Base-by-base conservation (phyloP, 2,888 invertebrate genomes). In the Caprella mutica region DNA sequence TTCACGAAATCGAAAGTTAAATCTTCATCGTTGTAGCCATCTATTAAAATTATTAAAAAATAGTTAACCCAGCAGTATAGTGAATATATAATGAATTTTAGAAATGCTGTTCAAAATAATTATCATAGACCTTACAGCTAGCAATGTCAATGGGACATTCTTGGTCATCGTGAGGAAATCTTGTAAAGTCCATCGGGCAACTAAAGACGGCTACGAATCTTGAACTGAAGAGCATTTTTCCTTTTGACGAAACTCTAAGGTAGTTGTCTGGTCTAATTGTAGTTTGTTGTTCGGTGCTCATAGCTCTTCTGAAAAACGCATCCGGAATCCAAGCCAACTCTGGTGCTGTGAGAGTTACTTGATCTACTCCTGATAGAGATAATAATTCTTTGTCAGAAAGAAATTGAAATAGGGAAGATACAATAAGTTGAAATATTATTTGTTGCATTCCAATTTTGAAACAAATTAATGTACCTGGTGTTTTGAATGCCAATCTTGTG, bases 111-210 rank as follows among this genome's bases (percentile, higher is more conserved):
- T n/a, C n/a, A n/a, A n/a, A n/a, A n/a, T n/a, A n/a, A n/a, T n/a
- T n/a, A n/a, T n/a, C n/a, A n/a, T n/a, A n/a, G n/a, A n/a, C n/a
- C 72, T 71, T 67, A 72, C 73, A 76, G 58, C 74, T 75, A 40
- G 74, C 74, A 44, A 76, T 68, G 33, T 71, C 69, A 51, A 76
- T 70, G 5, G 70, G 66, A 66, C 76, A 76, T 1, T 67, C 68
- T 65, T 76, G 76, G 5, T 67, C 68, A 66, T 76, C 76, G 59
- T 76, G 69, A 0, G 76, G 76, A 62, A 75, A 76, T 30, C 72
- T 71, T 30, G 71, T 69, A 33, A 75, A 69, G 4, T 72, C 68
- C 76, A 76, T 76, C 17, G 72, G 72, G 56, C 76, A 76, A n/a
- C n/a, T n/a, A n/a, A n/a, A n/a, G n/a, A n/a, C n/a, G n/a, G n/a